phyloP scores from a whole-genome alignment of 2,113 vertebrate species.

The Xenus cinereus region DNA sequence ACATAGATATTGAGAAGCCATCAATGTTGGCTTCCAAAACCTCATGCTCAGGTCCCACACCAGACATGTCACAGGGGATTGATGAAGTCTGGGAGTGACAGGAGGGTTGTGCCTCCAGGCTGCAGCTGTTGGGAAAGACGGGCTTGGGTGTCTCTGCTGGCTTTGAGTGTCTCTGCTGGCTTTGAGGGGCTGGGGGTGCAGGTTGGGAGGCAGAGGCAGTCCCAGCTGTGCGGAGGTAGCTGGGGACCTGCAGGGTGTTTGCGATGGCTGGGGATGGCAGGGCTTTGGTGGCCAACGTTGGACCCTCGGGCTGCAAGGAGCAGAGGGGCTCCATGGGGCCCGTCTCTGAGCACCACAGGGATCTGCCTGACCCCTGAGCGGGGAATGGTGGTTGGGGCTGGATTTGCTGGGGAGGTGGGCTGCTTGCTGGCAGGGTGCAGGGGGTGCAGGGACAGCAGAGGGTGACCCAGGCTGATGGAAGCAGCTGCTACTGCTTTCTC shows the following conservation, averaged over 20 bases:
- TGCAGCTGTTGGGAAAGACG: not conserved
- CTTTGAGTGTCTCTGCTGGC: not conserved
- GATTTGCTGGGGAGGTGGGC: not conserved
- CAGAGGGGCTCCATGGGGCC: too few species aligned
- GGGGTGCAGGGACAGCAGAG: not conserved
- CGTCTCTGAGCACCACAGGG: accelerated
- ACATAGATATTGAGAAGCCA: not conserved
- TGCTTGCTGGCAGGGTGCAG: not conserved
- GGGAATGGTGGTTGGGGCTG: not conserved
- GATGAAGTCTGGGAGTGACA: not conserved
- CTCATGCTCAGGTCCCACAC: not conserved
- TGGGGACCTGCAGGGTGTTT: too few species aligned
- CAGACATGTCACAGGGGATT: not conserved
- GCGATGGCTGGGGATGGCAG: accelerated
- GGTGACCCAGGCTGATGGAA: not conserved
- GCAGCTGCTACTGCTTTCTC: not conserved
- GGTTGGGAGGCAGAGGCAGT: not conserved
- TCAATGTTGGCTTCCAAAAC: not conserved
- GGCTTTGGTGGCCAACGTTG: not conserved
- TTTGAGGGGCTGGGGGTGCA: not conserved
- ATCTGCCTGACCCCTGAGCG: accelerated
- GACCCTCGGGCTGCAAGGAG: not conserved
- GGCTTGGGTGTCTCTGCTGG: not conserved
- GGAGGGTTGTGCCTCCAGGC: not conserved
- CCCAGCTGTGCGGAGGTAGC: not conserved